Base-by-base conservation (phyloP, 2,113 vertebrate genomes). In the Pelobates fuscus region DNA sequence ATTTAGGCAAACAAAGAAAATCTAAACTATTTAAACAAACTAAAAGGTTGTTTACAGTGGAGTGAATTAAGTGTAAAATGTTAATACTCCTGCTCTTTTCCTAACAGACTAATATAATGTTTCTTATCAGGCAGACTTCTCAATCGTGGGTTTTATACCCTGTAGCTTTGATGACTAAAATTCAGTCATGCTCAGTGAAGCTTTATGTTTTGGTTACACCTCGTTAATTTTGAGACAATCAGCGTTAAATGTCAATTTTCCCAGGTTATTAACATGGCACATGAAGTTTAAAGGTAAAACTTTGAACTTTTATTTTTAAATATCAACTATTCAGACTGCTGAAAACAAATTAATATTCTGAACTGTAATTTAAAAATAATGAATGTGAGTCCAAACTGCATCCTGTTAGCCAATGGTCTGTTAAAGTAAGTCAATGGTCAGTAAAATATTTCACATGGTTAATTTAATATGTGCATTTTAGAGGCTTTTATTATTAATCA, bases 271-370 rank as follows among this genome's bases (percentile, higher is more conserved):
- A 77, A 78, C 70, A 73, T 0, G 0, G 64, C 55, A 68, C 61
- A 81, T 69, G 66, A 74, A 59, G 52, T 72, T 67, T 24, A 68
- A 78, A 62, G 77, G 65, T 70, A 78, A 68, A 14, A 67, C 77
- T 82, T 62, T 84, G 82, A 88, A 80, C 83, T 87, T 84, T 82
- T 66, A 64, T 78, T 79, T 67, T 75, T 79, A 79, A 87, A 85
- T 81, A 79, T 54, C 80, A 83, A 79, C 57, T 67, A 80, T 81
- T 78, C 54, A 71, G 58, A 62, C 72, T 49, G n/a, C 21, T 0
- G 49, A 7, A 32, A 49, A 72, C 43, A 41, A 81, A 84, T 77
- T 46, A 70, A 49, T 11, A 52, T 70, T 49, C 17, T 71, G 77
- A 80, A 71, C 67, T 61, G 37, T 69, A 62, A 67, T 66, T 64